Evolutionary conservation across 2,797 vertebrate species (phyloP).

Genomic region (Poliocrania exsul): DNA sequence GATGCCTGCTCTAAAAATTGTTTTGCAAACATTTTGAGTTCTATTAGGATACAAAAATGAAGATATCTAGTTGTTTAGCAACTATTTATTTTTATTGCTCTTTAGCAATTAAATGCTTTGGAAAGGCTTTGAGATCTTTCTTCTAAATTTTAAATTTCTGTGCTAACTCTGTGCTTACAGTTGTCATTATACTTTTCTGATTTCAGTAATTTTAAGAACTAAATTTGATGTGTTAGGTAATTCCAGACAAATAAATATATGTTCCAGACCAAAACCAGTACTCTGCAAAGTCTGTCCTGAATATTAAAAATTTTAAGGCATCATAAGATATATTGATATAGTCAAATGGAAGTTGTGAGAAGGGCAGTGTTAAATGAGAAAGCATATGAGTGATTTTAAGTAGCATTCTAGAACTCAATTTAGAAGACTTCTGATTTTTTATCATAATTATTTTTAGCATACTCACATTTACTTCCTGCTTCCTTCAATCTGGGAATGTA

Average conservation of each 20-base stretch:
- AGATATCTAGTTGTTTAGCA: not conserved
- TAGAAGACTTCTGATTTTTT: not conserved
- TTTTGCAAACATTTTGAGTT: not conserved
- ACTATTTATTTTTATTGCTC: not conserved
- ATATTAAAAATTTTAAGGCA: not conserved
- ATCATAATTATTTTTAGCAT: not conserved
- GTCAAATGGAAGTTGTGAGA: not conserved
- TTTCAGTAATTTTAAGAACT: not conserved
- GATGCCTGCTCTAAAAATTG: not conserved
- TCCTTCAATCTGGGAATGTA: slow-evolving; percentile 11
- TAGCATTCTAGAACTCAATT: not conserved
- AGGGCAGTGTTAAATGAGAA: not conserved
- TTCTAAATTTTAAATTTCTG: not conserved
- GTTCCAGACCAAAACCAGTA: not conserved
- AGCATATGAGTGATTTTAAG: not conserved
- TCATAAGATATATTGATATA: not conserved
- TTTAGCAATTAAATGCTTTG: not conserved
- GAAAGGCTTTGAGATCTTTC: not conserved
- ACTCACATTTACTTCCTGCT: not conserved
- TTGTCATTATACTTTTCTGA: not conserved
- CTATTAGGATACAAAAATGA: not conserved
- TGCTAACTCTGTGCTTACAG: not conserved
- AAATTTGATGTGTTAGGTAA: not conserved
- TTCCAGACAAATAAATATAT: not conserved
- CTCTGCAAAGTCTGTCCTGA: not conserved